Base-by-base conservation (phyloP, 2,888 invertebrate species). In the Carterocephalus palaemon region DNA sequence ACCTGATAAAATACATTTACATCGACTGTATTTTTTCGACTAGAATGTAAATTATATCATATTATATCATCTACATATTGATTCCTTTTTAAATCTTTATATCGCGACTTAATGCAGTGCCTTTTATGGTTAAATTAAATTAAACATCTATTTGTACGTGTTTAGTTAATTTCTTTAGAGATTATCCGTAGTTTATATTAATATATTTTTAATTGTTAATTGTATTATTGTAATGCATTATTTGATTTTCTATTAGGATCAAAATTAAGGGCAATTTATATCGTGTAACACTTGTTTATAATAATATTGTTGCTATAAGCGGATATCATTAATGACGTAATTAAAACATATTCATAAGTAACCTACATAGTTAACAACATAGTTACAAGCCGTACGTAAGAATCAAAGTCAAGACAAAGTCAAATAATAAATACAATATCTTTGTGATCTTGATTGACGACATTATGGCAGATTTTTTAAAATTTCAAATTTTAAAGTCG, bases 51-150 rank as follows among this genome's bases (percentile, higher is more conserved):
- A 12, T 4, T 28, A 6, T 28, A 13, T 13, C 3, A 28, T 28
- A 3, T 28, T 28, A 15, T 28, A 28, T 28, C n/a, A n/a, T n/a
- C n/a, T 28, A n/a, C 6, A 13, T 28, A 15, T 28, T 7, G 13
- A 13, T 13, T 13, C 47, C 54, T 41, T 49, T 48, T 57, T 49
- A 57, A 57, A 63, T 52, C 58, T 62, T 68, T 72, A 62, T 45
- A 73, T 70, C 67, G 69, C 60, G 60, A 68, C 66, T 74, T 64
- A 63, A 70, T 66, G 63, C 68, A 77, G 77, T 78, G 77, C 78
- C 78, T 78, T 78, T 77, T 63, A 77, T 75, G 70, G 56, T 71
- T 69, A 73, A 66, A 62, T 38, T 59, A 53, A 64, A 65, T 59
- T 53, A 53, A 29, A 31, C 48, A 59, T 51, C 54, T 46, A 48